A percentile compares a stretch with the other conserved stretches of the same genome.
These are phyloP conservation scores for Campaea margaritaria DNA, from an alignment of 2,888 invertebrate species.

Conservation along the genomic window DNA sequence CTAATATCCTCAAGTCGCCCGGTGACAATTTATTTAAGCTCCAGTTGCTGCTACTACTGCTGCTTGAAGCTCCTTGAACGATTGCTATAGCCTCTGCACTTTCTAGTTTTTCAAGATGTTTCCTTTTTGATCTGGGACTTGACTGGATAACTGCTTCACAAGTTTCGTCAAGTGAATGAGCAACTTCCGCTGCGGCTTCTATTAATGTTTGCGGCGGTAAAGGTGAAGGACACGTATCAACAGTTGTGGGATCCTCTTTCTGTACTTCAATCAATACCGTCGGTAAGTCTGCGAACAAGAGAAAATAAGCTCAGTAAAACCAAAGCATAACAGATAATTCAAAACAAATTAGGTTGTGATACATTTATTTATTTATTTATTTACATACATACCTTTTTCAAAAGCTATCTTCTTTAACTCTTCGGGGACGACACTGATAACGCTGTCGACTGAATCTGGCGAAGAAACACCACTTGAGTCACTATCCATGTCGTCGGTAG, in stretches of 20 bases:
- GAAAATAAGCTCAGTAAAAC: not conserved
- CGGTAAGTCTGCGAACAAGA: conserved; percentile 59
- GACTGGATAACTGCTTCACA: conserved; percentile 88
- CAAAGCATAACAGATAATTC: not conserved
- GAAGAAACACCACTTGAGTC: conserved; percentile 95
- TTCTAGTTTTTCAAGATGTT: conserved; percentile 80
- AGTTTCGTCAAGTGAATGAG: conserved; percentile 88
- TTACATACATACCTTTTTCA: conserved; percentile 81
- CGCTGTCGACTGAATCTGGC: conserved; percentile 94
- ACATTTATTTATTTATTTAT: no score
- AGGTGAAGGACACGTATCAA: conserved; percentile 56
- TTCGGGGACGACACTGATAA: conserved; percentile 91
- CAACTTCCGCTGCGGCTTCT: conserved; percentile 88
- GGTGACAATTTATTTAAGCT: conserved; percentile 82
- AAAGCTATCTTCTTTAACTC: conserved; percentile 79
- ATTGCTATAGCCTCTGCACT: conserved; percentile 77
- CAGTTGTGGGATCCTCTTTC: conserved; percentile 53
- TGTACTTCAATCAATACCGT: conserved; percentile 55
- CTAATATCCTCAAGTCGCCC: conserved; percentile 79
- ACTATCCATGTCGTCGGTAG: conserved; percentile 95
- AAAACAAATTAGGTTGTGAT: not conserved
- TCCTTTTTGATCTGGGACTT: conserved; percentile 83
- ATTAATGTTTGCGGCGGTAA: conserved; percentile 81
- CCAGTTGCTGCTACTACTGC: conserved; percentile 83
- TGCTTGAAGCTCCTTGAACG: conserved; percentile 79